Base-by-base conservation (phyloP, 2,888 invertebrate genomes). In the Ormyrus labotus region DNA sequence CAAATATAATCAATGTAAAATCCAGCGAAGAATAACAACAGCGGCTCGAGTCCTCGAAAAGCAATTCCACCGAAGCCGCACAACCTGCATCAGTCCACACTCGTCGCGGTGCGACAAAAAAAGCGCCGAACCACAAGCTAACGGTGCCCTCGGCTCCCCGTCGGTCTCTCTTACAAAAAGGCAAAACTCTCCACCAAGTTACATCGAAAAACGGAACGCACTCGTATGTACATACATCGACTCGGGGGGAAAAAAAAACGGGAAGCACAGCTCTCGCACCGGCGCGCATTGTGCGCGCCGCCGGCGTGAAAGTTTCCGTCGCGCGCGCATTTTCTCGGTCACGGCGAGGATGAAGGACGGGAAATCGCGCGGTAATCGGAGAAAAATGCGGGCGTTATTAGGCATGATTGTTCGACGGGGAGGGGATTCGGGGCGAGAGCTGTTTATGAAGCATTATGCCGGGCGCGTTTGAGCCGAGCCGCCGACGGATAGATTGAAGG, bases 221-320 rank as follows among this genome's bases (percentile, higher is more conserved):
- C 5, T 47, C 55, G 13, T 64, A 63, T 13, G n/a, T 19, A 57
- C 53, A 19, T 34, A 61, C n/a, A 10, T 47, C 53, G 63, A 73
- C 64, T 4, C 45, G 73, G 48, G 53, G 67, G n/a, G n/a, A n/a
- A 53, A 50, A 67, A 74, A 67, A 74, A 65, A 67, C 13, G 34
- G 4, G 4, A 34, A 34, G 34, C 19, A 19, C 19, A 19, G 19
- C 57, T 11, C 11, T 13, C 71, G 61, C 71, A 51, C 13, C 50
- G 51, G 60, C 55, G 63, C 45, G 48, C 57, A 70, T 63, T 69
- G 70, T n/a, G 71, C 71, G 34, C 61, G 45, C 19, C 19, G 19
- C 3, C 34, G 45, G 53, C 61, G 61, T 70, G 77, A 77, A 70
- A 70, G 77, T 70, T 70, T 64, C 82, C 82, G 76, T 75, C 83